Conservation (phyloP, 2,888 invertebrate genomes). For the Patella ulyssiponensis region DNA sequence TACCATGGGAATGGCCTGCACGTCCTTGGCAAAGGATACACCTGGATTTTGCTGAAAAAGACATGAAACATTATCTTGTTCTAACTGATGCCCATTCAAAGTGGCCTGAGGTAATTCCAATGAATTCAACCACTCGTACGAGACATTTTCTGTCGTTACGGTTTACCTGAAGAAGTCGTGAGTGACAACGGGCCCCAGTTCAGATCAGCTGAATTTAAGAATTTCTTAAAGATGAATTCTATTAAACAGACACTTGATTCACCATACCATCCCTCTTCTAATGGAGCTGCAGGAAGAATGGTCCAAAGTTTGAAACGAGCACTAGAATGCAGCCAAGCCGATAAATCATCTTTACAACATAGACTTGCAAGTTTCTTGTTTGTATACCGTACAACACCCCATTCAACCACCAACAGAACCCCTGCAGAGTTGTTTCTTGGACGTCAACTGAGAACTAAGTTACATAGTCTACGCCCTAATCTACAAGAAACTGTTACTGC, state of each 20-base stretch:
- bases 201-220: conserved; percentile 46
- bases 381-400: conserved; percentile 28
- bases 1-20: too few species aligned
- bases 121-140: conserved; percentile 36
- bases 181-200: conserved; percentile 65
- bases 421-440: conserved; percentile 38
- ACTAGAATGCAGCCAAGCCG: not conserved
- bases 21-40: too few species aligned
- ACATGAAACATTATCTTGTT: conserved; percentile 58
- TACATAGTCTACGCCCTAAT: conserved; percentile 21
- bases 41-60: conserved; percentile 63
- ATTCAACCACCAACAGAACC: conserved; percentile 29
- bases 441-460: conserved; percentile 26
- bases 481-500: too few species aligned
- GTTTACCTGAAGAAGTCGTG: conserved; percentile 57
- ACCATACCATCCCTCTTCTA: conserved; percentile 56
- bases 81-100: conserved; percentile 71
- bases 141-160: conserved; percentile 45
- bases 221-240: conserved; percentile 42
- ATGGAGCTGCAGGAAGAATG: conserved; percentile 56
- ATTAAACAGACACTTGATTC: conserved; percentile 41
- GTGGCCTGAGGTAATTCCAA: conserved; percentile 67
- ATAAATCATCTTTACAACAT: conserved; percentile 17
- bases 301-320: conserved; percentile 14
- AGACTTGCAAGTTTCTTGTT: conserved; percentile 29